Percentiles rank a stretch among this genome's conserved stretches.
Evolutionary conservation across 2,797 vertebrate species (phyloP).

Genomic region (Phrynocephalus forsythii): DNA sequence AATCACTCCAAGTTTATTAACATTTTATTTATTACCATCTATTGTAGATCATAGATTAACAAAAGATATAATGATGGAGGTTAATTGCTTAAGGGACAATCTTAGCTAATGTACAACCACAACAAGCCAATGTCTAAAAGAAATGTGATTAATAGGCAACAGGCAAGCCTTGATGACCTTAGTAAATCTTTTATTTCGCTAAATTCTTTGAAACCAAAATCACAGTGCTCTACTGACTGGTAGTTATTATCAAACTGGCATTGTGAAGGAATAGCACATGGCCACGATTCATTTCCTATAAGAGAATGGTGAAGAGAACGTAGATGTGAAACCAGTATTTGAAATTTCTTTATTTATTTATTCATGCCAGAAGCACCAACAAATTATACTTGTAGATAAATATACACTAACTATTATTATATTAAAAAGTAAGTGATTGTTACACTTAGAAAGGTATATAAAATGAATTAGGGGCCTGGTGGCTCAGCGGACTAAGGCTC

Average conservation of each 20-base stretch:
- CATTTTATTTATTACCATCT: conserved; percentile 7
- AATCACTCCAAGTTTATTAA: conserved; percentile 15
- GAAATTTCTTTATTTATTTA: too few relatives aligned
- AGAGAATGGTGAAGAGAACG: not conserved
- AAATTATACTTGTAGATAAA: too few relatives aligned
- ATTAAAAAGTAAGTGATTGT: too few relatives aligned
- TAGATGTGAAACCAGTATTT: not conserved
- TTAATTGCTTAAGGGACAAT: not conserved
- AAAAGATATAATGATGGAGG: not conserved
- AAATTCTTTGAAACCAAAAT: conserved; percentile 11
- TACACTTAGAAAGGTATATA: too few relatives aligned
- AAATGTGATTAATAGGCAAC: conserved; percentile 10
- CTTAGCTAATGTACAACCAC: conserved; percentile 15
- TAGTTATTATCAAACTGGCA: not conserved
- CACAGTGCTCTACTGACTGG: not conserved
- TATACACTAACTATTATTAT: too few relatives aligned
- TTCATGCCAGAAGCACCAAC: too few relatives aligned
- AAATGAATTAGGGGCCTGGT: too few relatives aligned
- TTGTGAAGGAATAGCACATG: not conserved
- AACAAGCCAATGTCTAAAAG: conserved; percentile 22
- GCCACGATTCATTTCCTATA: not conserved
- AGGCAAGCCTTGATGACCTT: not conserved
- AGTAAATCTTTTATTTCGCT: not conserved
- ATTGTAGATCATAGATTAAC: conserved; percentile 12
- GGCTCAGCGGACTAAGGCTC: too few relatives aligned